A percentile compares a stretch with the other conserved stretches of the same genome.
Conservation (phyloP, 2,113 vertebrate species). For the Macrotis lagotis region DNA sequence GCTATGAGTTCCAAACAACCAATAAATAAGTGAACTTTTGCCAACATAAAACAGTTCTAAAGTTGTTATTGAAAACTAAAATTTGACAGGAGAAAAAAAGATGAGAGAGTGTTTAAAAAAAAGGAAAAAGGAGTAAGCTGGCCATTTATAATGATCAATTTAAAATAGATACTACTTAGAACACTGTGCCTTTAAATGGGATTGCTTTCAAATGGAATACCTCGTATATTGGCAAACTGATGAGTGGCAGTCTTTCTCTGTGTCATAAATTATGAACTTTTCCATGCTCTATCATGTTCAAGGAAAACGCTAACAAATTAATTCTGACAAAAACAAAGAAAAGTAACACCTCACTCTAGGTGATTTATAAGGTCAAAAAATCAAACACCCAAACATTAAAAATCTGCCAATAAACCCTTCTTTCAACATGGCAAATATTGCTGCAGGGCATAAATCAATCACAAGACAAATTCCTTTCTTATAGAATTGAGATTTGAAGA, state of each 20-base stretch:
- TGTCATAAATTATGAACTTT: background rate
- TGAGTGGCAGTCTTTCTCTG: background rate
- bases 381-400: background rate
- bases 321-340: background rate
- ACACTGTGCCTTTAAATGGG: background rate
- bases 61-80: background rate
- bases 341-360: background rate
- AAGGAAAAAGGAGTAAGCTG: slow-evolving; percentile 4
- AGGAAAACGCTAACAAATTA: slow-evolving; percentile 23
- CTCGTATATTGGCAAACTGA: background rate
- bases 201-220: background rate
- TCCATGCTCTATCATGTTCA: background rate
- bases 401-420: background rate
- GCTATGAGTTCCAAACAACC: background rate
- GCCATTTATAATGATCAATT: background rate
- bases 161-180: slow-evolving; percentile 5
- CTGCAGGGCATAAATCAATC: slow-evolving; percentile 16
- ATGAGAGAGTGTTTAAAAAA: background rate
- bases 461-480: background rate
- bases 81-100: background rate
- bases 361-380: background rate
- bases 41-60: background rate
- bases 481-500: slow-evolving; percentile 8
- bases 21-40: background rate
- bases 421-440: background rate